phyloP scores from a whole-genome alignment of 1,140 invertebrate genomes.

The Drosophila leontia region DNA sequence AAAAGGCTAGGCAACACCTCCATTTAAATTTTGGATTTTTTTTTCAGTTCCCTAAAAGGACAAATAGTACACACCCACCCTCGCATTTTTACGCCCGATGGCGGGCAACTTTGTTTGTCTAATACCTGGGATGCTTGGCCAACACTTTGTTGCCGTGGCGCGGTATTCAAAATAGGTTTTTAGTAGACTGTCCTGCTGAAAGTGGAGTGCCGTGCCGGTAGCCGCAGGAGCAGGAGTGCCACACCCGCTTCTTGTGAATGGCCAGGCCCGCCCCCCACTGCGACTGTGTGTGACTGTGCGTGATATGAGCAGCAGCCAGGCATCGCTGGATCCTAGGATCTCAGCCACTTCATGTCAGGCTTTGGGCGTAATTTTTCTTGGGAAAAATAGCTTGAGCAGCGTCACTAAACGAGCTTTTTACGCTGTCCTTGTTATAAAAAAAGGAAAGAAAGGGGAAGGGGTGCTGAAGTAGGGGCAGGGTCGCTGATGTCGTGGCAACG shows the following conservation, averaged over 20 bases:
- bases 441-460: background rate
- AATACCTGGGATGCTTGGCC: conserved; percentile 57
- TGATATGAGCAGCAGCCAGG: conserved; percentile 62
- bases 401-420: conserved; percentile 74
- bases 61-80: conserved; percentile 30
- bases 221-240: conserved; percentile 11
- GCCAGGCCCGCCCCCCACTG: conserved; percentile 16
- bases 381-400: conserved; percentile 45
- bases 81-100: conserved; percentile 14
- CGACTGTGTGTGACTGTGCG: conserved; percentile 54
- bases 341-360: conserved; percentile 73
- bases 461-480: background rate
- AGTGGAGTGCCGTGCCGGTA: conserved; percentile 14
- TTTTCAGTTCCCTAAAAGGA: conserved; percentile 1
- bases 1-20: background rate
- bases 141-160: conserved; percentile 51
- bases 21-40: background rate
- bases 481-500: conserved; percentile 68
- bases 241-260: conserved; percentile 50
- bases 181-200: conserved; percentile 61
- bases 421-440: conserved; percentile 41
- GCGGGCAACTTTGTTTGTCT: conserved; percentile 74
- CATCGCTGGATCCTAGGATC: conserved; percentile 16
- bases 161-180: conserved; percentile 74
- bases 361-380: conserved; percentile 71